phyloP scores from a whole-genome alignment of 2,888 invertebrate species.

The Plusia festucae region DNA sequence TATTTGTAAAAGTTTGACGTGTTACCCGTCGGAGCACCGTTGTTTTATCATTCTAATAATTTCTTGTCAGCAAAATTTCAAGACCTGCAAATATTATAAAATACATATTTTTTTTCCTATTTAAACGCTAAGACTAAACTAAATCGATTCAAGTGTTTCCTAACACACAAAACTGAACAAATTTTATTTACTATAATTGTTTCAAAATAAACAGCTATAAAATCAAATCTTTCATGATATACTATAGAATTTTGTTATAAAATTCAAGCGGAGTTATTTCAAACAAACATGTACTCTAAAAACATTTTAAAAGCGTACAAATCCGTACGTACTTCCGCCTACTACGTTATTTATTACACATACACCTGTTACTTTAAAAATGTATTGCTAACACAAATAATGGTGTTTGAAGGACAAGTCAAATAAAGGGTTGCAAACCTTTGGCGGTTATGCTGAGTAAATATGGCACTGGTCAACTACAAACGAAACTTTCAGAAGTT shows the following conservation, averaged over 20 bases:
- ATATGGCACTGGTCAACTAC: constrained; percentile 11
- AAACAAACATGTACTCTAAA: constrained; percentile 19
- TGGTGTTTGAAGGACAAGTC: constrained; percentile 19
- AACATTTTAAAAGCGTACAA: constrained; percentile 18
- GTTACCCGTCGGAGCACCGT: not conserved
- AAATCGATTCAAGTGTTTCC: constrained; percentile 9
- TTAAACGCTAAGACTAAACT: not conserved
- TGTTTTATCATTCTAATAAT: constrained; percentile 19
- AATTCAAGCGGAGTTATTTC: constrained; percentile 11
- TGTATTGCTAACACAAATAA: constrained; percentile 17
- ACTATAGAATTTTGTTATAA: constrained; percentile 20
- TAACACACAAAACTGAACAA: constrained; percentile 20
- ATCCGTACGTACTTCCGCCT: constrained; percentile 1
- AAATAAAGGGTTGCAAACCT: constrained; percentile 22
- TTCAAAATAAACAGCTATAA: constrained; percentile 39
- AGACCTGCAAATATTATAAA: constrained; percentile 8
- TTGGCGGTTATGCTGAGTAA: constrained; percentile 13
- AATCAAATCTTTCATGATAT: constrained; percentile 25
- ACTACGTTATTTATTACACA: constrained; percentile 17
- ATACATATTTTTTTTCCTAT: not conserved
- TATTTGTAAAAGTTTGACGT: constrained; percentile 41
- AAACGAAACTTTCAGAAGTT: constrained; percentile 16
- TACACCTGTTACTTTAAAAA: constrained; percentile 36
- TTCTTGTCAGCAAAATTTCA: constrained; percentile 31
- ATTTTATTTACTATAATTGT: constrained; percentile 30